Evolutionary conservation across 2,888 invertebrate species (phyloP).

Genomic region (Troides oblongomaculatus): DNA sequence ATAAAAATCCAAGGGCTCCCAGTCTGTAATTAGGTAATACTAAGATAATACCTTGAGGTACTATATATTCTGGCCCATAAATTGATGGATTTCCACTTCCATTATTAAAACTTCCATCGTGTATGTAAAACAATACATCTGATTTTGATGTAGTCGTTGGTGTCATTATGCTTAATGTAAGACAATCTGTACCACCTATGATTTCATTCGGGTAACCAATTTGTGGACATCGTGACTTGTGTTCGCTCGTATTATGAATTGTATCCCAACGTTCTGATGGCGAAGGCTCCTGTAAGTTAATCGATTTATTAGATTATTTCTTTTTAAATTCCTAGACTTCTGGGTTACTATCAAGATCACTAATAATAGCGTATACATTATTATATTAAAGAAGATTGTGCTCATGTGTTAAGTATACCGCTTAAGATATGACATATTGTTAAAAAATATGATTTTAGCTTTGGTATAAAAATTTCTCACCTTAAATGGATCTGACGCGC

Average conservation of each 20-base stretch:
- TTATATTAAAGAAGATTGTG: too few species aligned
- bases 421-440: too few species aligned
- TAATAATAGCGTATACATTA: neutral
- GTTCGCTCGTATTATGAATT: conserved; percentile 41
- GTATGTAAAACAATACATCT: conserved; percentile 63
- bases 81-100: conserved; percentile 59
- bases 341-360: neutral
- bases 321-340: neutral
- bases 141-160: conserved; percentile 41
- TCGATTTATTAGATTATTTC: neutral
- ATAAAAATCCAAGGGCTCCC: conserved; percentile 66
- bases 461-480: conserved; percentile 37
- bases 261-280: conserved; percentile 39
- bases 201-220: conserved; percentile 36
- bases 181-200: conserved; percentile 52
- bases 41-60: conserved; percentile 51
- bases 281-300: conserved; percentile 48
- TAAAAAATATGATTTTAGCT: neutral
- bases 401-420: too few species aligned
- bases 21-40: conserved; percentile 67
- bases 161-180: conserved; percentile 65
- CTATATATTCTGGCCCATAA: conserved; percentile 62
- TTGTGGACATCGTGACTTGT: conserved; percentile 57
- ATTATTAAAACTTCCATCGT: conserved; percentile 55
- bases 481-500: conserved; percentile 42